These are phyloP conservation scores for Morone chrysops DNA, from an alignment of 2,113 vertebrate genomes.

Conservation along the genomic window DNA sequence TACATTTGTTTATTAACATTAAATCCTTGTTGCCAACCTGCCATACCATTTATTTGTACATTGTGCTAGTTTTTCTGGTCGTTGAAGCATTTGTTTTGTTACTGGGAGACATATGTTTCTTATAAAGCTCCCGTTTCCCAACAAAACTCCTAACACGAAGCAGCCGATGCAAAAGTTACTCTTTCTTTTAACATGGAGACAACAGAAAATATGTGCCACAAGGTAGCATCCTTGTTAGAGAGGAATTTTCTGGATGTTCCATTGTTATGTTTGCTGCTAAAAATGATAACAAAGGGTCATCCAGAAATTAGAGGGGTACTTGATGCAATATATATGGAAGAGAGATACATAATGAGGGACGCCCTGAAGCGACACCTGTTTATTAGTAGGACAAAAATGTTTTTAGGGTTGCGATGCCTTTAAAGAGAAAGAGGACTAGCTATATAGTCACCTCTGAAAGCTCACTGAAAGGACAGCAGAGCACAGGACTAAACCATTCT, in stretches of 20 bases:
- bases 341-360: neutral
- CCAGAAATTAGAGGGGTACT: neutral
- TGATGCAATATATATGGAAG: neutral
- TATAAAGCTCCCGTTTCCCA: neutral
- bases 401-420: neutral
- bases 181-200: neutral
- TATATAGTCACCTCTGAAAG: conserved; percentile 10
- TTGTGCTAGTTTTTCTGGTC: conserved; percentile 26
- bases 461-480: conserved; percentile 11
- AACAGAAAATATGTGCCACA: neutral
- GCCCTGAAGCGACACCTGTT: neutral
- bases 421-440: neutral
- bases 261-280: neutral
- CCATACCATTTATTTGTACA: conserved; percentile 37
- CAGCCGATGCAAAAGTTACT: neutral
- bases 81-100: conserved; percentile 34
- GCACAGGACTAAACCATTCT: conserved; percentile 4
- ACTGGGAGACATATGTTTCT: neutral
- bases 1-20: conserved; percentile 33
- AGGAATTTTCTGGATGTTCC: conserved; percentile 7
- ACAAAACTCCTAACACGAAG: neutral
- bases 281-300: neutral
- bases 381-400: neutral
- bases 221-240: neutral
- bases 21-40: conserved; percentile 17